A percentile compares a stretch with the other conserved stretches of the same genome.
phyloP scores from a whole-genome alignment of 2,113 vertebrate species.

The Falco punctatus region DNA sequence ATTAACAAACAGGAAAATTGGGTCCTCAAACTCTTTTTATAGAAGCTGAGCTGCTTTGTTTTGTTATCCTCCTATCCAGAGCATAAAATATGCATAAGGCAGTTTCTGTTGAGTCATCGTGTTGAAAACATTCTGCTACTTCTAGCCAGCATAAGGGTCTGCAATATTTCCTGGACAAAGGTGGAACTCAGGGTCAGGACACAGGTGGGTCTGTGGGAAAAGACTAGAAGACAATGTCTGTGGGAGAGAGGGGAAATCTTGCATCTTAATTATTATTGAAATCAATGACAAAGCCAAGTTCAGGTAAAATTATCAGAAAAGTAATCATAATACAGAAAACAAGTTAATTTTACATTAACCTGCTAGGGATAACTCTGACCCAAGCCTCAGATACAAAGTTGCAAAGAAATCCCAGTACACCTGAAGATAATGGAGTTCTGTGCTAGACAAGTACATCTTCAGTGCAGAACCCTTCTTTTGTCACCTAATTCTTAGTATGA shows the following conservation, averaged over 20 bases:
- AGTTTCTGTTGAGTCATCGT: slow-evolving; percentile 25
- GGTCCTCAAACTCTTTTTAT: neutral
- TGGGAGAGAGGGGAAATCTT: neutral
- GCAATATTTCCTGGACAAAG: neutral
- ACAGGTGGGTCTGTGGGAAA: neutral
- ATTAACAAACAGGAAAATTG: slow-evolving; percentile 30
- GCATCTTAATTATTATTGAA: neutral
- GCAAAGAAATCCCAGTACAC: neutral
- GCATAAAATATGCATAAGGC: slow-evolving; percentile 34
- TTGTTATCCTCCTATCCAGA: neutral
- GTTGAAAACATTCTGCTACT: neutral
- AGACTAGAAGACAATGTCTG: neutral
- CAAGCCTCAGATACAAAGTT: neutral
- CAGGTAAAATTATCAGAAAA: neutral
- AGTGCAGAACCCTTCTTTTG: neutral
- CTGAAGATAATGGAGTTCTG: neutral
- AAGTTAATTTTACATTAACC: neutral
- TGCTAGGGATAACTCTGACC: neutral
- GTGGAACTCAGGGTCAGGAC: neutral
- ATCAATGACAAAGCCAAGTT: neutral
- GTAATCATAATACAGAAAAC: neutral
- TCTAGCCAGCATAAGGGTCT: neutral
- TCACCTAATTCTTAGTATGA: neutral
- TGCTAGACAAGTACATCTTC: neutral
- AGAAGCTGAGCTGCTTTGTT: slow-evolving; percentile 1